Evolutionary conservation across 2,888 invertebrate genomes (phyloP).

Genomic region (Synanthedon tipuliformis): DNA sequence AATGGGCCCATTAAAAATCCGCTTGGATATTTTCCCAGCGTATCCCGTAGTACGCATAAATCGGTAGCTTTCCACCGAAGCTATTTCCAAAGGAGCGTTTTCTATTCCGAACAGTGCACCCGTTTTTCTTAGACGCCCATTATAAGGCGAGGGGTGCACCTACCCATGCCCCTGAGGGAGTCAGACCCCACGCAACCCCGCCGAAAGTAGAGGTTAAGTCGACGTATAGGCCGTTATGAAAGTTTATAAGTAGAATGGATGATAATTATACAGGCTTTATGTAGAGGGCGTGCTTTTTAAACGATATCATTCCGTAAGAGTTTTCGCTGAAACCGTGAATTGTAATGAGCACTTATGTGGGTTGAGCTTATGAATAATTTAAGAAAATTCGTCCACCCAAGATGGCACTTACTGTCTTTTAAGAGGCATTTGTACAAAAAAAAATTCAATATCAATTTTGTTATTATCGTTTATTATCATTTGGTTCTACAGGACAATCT

Average conservation of each 20-base stretch:
- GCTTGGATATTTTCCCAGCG: constrained; percentile 66
- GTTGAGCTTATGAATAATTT: background rate
- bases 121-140: constrained; percentile 69
- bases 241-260: constrained; percentile 70
- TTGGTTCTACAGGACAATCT: no score
- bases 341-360: constrained; percentile 20
- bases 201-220: constrained; percentile 66
- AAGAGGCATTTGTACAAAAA: no score
- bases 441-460: no score
- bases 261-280: constrained; percentile 66
- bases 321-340: constrained; percentile 15
- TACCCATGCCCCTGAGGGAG: constrained; percentile 1
- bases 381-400: background rate
- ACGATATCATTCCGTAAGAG: constrained; percentile 47
- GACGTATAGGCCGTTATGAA: constrained; percentile 70
- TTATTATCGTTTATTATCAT: no score
- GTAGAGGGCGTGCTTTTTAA: constrained; percentile 58
- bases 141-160: constrained; percentile 46
- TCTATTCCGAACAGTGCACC: constrained; percentile 67
- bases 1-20: constrained; percentile 68
- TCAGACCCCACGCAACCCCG: constrained; percentile 23
- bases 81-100: constrained; percentile 68
- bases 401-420: background rate
- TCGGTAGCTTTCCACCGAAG: constrained; percentile 68
- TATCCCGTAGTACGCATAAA: constrained; percentile 66